These are phyloP conservation scores for Bovichtus diacanthus DNA, from an alignment of 2,797 vertebrate species.

Conservation along the genomic window DNA sequence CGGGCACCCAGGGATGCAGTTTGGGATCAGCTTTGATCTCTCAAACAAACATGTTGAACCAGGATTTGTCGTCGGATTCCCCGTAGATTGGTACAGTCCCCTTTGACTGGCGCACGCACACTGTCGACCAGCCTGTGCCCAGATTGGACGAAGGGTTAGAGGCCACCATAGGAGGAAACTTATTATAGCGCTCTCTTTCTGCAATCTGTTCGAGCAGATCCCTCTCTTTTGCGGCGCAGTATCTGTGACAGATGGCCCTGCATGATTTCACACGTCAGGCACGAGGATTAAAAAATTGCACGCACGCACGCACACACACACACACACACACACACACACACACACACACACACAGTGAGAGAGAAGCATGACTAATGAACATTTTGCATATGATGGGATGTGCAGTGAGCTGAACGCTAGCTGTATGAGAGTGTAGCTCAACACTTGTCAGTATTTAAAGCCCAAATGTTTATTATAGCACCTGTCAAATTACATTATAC, in stretches of 20 bases:
- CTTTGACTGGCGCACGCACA: slow-evolving; percentile 5
- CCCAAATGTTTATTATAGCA: not conserved
- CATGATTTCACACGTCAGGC: slow-evolving; percentile 68
- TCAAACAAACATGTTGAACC: slow-evolving; percentile 9
- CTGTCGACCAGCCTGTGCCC: not conserved
- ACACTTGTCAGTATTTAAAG: not conserved
- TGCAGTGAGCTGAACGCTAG: not conserved
- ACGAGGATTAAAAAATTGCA: slow-evolving; percentile 11
- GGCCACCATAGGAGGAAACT: not conserved
- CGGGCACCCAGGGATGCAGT: not conserved
- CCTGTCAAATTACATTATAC: not conserved
- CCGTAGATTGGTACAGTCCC: not conserved
- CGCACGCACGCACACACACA: not conserved
- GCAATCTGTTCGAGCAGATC: slow-evolving; percentile 55
- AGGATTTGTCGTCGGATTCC: slow-evolving; percentile 15
- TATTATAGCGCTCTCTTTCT: slow-evolving; percentile 34
- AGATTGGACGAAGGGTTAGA: slow-evolving; percentile 23
- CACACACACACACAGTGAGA: not conserved
- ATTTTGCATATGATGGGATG: slow-evolving; percentile 26
- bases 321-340: not conserved
- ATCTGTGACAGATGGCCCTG: slow-evolving; percentile 72
- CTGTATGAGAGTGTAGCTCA: not conserved
- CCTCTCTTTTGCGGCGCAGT: slow-evolving; percentile 36
- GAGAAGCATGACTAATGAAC: slow-evolving; percentile 28
- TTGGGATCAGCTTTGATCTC: not conserved